Evolutionary conservation across 2,888 invertebrate genomes (phyloP).

Genomic region (Drosophila acutilabella): DNA sequence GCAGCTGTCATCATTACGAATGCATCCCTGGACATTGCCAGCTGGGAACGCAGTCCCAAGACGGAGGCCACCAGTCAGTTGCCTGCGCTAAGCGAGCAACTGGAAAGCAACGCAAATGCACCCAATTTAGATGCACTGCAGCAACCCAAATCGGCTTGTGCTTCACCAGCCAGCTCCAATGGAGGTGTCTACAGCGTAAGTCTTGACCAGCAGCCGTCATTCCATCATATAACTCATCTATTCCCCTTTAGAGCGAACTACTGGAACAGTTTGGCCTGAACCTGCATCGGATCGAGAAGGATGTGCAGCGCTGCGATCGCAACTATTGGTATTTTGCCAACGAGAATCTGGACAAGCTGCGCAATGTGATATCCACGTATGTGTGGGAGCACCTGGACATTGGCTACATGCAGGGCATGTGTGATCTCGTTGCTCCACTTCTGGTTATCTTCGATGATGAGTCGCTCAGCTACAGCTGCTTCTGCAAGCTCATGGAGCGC

Average conservation of each 20-base stretch:
- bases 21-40: conserved; percentile 89
- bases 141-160: conserved; percentile 88
- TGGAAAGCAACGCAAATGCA: conserved; percentile 11
- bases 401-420: conserved; percentile 99
- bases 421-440: conserved; percentile 96
- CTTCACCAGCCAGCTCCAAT: conserved; percentile 95
- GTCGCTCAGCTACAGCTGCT: conserved; percentile 95
- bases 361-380: conserved; percentile 96
- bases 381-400: conserved; percentile 98
- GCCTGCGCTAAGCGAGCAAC: conserved; percentile 88
- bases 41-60: conserved; percentile 85
- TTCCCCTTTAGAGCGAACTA: conserved; percentile 89
- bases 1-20: conserved; percentile 90
- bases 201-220: conserved; percentile 38
- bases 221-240: background rate
- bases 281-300: conserved; percentile 97
- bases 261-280: conserved; percentile 94
- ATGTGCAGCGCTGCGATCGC: conserved; percentile 97
- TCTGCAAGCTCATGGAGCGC: conserved; percentile 95
- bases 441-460: conserved; percentile 97
- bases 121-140: conserved; percentile 80
- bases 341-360: conserved; percentile 95
- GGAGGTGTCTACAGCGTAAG: conserved; percentile 95
- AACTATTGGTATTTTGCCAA: conserved; percentile 97
- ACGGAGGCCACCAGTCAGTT: conserved; percentile 85